A percentile compares a stretch with the other conserved stretches of the same genome.
Evolutionary conservation across 2,888 invertebrate species (phyloP).

Genomic region (Drosophila fungiperda): DNA sequence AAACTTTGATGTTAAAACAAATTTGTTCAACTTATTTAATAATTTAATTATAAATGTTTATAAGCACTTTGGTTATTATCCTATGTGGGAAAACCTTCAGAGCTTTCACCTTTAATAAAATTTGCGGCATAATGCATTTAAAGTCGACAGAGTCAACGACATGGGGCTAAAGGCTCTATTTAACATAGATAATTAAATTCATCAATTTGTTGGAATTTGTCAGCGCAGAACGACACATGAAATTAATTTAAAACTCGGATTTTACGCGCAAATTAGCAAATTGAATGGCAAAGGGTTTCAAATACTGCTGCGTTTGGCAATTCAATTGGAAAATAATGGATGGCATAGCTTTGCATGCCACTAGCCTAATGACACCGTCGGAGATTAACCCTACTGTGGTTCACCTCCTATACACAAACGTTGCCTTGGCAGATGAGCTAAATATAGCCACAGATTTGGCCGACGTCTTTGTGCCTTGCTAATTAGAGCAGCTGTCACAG

Average conservation of each 20-base stretch:
- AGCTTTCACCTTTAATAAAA: background rate
- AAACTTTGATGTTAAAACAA: background rate
- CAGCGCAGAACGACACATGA: slow-evolving; percentile 40
- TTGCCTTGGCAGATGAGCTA: slow-evolving; percentile 51
- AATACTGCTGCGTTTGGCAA: slow-evolving; percentile 38
- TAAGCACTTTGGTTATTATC: background rate
- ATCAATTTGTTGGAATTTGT: slow-evolving; percentile 42
- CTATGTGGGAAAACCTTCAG: background rate
- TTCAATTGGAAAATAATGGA: slow-evolving; percentile 64
- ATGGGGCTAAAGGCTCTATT: slow-evolving; percentile 20
- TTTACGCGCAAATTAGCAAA: slow-evolving; percentile 24
- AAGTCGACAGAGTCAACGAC: background rate
- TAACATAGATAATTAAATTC: slow-evolving; percentile 37
- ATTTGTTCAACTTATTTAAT: background rate
- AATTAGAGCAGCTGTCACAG: slow-evolving; percentile 72
- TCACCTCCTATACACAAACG: slow-evolving; percentile 49
- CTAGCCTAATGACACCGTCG: slow-evolving; percentile 38
- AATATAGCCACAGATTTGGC: slow-evolving; percentile 57
- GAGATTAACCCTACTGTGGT: slow-evolving; percentile 72
- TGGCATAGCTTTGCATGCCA: slow-evolving; percentile 35
- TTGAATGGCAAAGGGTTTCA: slow-evolving; percentile 12
- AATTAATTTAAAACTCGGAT: slow-evolving; percentile 67
- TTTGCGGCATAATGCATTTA: background rate
- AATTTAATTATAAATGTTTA: background rate
- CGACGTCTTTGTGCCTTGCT: slow-evolving; percentile 52